Conservation (phyloP, 2,888 invertebrate species). For the Agrotis exclamationis region DNA sequence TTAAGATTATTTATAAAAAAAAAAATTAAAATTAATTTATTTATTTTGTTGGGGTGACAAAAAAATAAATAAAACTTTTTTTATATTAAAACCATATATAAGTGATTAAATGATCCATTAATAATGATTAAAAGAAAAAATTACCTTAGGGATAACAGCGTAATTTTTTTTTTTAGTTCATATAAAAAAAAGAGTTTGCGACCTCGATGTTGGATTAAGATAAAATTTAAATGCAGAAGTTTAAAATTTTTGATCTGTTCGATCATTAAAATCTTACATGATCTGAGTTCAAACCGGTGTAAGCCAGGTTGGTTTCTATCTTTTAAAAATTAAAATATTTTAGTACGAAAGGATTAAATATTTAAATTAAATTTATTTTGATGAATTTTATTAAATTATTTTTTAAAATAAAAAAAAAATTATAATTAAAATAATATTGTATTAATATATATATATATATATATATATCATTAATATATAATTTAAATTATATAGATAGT, state of each 20-base stretch:
- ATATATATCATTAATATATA: too few species aligned
- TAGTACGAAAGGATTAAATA: slow-evolving; percentile 95
- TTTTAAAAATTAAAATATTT: slow-evolving; percentile 91
- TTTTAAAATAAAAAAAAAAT: too few species aligned
- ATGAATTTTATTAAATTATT: slow-evolving; percentile 76
- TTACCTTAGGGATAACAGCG: slow-evolving; percentile 97
- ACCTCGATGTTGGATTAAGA: slow-evolving; percentile 98
- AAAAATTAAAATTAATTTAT: slow-evolving; percentile 72
- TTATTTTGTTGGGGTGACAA: slow-evolving; percentile 93
- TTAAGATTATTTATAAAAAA: slow-evolving; percentile 79
- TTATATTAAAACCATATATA: slow-evolving; percentile 75
- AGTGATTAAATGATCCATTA: slow-evolving; percentile 90
- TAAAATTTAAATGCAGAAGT: slow-evolving; percentile 93
- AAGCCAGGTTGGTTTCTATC: slow-evolving; percentile 97
- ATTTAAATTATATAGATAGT: too few species aligned
- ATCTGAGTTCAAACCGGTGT: slow-evolving; percentile 97
- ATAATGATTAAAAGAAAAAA: slow-evolving; percentile 93
- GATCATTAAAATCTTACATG: slow-evolving; percentile 96
- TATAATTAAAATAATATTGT: too few species aligned
- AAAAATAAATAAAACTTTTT: slow-evolving; percentile 91
- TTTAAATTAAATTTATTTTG: slow-evolving; percentile 88
- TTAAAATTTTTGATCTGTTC: slow-evolving; percentile 94
- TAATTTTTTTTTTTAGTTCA: slow-evolving; percentile 94
- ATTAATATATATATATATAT: too few species aligned
- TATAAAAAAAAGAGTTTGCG: slow-evolving; percentile 94